These are phyloP conservation scores for Drosophila asahinai DNA, from an alignment of 1,140 invertebrate species.

Conservation along the genomic window DNA sequence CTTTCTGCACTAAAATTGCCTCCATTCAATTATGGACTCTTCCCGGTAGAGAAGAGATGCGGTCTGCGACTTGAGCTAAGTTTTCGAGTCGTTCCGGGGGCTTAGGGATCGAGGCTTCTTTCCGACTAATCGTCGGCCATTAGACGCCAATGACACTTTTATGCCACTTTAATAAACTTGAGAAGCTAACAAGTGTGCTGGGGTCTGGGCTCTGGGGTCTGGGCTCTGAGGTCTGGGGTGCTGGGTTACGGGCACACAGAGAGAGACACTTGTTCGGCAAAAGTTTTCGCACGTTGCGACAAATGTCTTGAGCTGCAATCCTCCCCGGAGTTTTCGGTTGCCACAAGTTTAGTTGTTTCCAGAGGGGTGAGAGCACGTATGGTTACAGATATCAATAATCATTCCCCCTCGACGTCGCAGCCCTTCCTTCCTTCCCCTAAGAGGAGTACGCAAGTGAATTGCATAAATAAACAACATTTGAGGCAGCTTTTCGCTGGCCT, in stretches of 20 bases:
- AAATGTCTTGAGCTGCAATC: conserved; percentile 63
- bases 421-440: neutral
- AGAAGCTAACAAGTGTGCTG: conserved; percentile 49
- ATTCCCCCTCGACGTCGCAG: conserved; percentile 6
- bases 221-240: too few species aligned
- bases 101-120: conserved; percentile 13
- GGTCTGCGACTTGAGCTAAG: conserved; percentile 1
- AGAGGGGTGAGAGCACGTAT: neutral
- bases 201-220: conserved; percentile 10
- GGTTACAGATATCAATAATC: conserved; percentile 33
- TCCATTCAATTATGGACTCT: conserved; percentile 23
- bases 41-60: conserved; percentile 1
- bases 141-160: conserved; percentile 83
- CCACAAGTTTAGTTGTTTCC: conserved; percentile 38
- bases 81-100: conserved; percentile 20
- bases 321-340: conserved; percentile 30
- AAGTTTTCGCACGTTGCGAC: conserved; percentile 74
- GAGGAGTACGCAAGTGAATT: conserved; percentile 55
- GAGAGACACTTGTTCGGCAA: conserved; percentile 51
- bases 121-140: conserved; percentile 75
- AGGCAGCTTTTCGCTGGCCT: neutral
- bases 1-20: neutral
- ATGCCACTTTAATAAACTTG: conserved; percentile 84
- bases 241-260: too few species aligned
- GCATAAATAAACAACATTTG: conserved; percentile 73